Conservation (phyloP, 2,113 vertebrate species). For the Echinops telfairi region DNA sequence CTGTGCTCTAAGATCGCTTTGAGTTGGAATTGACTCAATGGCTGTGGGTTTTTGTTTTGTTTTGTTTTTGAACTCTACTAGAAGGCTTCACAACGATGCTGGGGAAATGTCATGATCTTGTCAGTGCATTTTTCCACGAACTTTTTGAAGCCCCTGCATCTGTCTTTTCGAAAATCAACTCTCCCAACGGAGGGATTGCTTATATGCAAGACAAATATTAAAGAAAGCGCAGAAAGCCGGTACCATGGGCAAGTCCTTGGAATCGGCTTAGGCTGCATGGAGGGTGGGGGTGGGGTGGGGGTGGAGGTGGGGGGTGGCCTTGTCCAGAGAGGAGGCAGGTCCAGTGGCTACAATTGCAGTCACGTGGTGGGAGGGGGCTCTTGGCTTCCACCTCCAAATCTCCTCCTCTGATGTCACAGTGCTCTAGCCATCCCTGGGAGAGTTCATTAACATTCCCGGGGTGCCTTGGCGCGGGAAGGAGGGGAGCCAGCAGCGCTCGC, state of each 20-base stretch:
- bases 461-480: constrained; percentile 72
- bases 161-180: too few species aligned
- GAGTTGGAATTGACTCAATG: too few species aligned
- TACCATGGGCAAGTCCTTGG: constrained; percentile 74
- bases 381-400: constrained; percentile 80
- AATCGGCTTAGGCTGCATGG: constrained; percentile 70
- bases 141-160: too few species aligned
- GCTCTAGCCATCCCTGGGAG: constrained; percentile 81
- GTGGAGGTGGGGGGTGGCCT: constrained; percentile 26
- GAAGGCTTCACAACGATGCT: too few species aligned
- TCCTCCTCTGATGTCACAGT: constrained; percentile 85
- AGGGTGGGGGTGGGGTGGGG: too few species aligned
- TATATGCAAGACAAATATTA: constrained; percentile 61
- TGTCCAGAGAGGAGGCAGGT: constrained; percentile 77
- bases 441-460: constrained; percentile 87
- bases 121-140: too few species aligned
- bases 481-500: neutral
- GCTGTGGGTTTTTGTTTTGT: too few species aligned
- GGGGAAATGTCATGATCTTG: too few species aligned
- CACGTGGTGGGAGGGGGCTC: constrained; percentile 81
- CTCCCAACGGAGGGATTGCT: neutral
- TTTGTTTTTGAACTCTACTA: too few species aligned
- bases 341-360: constrained; percentile 67
- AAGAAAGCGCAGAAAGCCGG: constrained; percentile 86
- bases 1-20: too few species aligned